phyloP scores from a whole-genome alignment of 2,113 vertebrate species.

The Hoplias malabaricus region DNA sequence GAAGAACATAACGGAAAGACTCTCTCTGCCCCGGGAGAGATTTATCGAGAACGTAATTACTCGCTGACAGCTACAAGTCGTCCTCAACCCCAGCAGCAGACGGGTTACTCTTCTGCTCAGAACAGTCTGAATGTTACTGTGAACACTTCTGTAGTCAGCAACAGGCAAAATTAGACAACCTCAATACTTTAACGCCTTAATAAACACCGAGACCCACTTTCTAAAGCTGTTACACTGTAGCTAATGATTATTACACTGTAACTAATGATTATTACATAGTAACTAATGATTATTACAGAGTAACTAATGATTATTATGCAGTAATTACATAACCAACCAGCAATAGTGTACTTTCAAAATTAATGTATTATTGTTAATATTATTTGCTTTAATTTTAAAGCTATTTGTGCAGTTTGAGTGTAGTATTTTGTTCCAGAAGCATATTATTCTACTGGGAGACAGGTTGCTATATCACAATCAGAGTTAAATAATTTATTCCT shows the following conservation, averaged over 20 bases:
- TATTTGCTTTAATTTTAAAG: neutral
- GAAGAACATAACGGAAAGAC: constrained; percentile 48
- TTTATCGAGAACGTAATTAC: constrained; percentile 69
- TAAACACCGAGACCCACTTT: neutral
- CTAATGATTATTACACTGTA: too few species aligned
- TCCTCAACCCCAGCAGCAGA: constrained; percentile 58
- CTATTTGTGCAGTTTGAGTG: too few species aligned
- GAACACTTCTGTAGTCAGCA: constrained; percentile 45
- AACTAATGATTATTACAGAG: too few species aligned
- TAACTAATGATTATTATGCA: too few species aligned
- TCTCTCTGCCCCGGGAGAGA: constrained; percentile 39
- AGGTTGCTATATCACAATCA: too few species aligned
- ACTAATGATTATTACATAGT: too few species aligned
- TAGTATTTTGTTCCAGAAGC: too few species aligned
- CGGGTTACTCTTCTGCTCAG: constrained; percentile 39
- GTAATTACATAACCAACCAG: neutral
- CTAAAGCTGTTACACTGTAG: too few species aligned
- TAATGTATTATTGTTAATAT: neutral
- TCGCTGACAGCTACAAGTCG: constrained; percentile 63
- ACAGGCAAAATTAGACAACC: neutral
- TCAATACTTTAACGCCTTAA: neutral
- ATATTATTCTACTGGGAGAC: too few species aligned
- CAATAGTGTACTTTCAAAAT: too few species aligned
- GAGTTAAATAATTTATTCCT: too few species aligned
- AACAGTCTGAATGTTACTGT: constrained; percentile 5